A percentile compares a stretch with the other conserved stretches of the same genome.
These are phyloP conservation scores for Amorpha juglandis DNA, from an alignment of 2,888 invertebrate species.

Conservation along the genomic window DNA sequence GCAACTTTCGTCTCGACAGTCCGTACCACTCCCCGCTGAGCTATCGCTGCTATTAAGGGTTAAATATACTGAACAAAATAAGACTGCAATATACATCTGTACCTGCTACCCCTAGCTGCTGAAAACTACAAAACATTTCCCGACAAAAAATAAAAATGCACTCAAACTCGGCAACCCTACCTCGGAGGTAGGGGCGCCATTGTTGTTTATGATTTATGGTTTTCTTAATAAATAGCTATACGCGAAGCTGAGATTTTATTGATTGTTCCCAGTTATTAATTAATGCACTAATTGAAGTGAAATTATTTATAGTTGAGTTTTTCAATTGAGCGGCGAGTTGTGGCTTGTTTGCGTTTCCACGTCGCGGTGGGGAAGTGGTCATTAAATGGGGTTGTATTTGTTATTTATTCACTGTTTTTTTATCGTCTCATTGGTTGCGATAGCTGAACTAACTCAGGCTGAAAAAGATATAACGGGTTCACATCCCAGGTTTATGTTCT, in stretches of 20 bases:
- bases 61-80: too few relatives aligned
- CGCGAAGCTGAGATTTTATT: constrained; percentile 47
- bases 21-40: too few relatives aligned
- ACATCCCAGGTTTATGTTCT: too few relatives aligned
- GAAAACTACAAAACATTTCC: too few relatives aligned
- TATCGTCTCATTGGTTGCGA: too few relatives aligned
- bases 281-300: constrained; percentile 30
- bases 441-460: too few relatives aligned
- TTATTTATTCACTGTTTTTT: background rate
- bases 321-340: constrained; percentile 10
- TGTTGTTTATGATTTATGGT: constrained; percentile 76
- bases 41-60: too few relatives aligned
- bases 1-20: too few relatives aligned
- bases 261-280: constrained; percentile 44
- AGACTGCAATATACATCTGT: too few relatives aligned
- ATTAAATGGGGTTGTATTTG: background rate
- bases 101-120: too few relatives aligned
- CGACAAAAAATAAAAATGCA: background rate
- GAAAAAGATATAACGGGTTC: too few relatives aligned
- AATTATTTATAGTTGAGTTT: constrained; percentile 25
- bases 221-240: constrained; percentile 78
- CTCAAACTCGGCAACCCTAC: constrained; percentile 37
- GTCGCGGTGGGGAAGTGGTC: background rate
- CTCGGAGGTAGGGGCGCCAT: constrained; percentile 37
- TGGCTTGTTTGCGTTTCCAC: constrained; percentile 11